A percentile compares a stretch with the other conserved stretches of the same genome.
Conservation (phyloP, 2,888 invertebrate genomes). For the Lithodes maja region DNA sequence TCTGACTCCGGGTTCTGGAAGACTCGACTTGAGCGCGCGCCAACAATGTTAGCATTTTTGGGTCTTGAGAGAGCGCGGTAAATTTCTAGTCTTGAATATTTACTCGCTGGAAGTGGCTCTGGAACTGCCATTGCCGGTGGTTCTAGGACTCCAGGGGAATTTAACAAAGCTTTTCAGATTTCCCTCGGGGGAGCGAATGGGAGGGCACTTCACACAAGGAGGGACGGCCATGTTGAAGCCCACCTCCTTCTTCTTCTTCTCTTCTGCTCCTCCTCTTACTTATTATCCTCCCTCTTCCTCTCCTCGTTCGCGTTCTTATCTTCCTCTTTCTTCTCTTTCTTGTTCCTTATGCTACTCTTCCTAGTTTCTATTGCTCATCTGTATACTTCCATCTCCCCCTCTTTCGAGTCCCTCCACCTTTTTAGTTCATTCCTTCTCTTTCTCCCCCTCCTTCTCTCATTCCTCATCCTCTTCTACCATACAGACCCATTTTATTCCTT, state of each 20-base stretch:
- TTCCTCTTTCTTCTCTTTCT: rapidly evolving
- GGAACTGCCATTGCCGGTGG: constrained; percentile 65
- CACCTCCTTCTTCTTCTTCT: too few species aligned
- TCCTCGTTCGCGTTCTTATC: rapidly evolving
- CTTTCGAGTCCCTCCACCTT: neutral
- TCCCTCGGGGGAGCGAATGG: constrained; percentile 51
- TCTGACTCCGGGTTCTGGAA: constrained; percentile 16
- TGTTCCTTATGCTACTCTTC: rapidly evolving
- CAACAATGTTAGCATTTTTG: constrained; percentile 67
- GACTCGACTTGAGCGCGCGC: constrained; percentile 62
- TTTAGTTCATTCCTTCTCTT: rapidly evolving
- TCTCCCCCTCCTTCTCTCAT: rapidly evolving
- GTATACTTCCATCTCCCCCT: rapidly evolving
- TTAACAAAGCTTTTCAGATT: constrained; percentile 67
- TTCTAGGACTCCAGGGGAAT: constrained; percentile 64
- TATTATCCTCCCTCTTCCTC: neutral
- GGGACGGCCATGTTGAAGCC: too few species aligned
- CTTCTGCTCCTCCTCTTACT: neutral
- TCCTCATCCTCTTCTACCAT: rapidly evolving
- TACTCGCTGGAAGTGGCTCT: constrained; percentile 65
- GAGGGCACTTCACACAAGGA: too few species aligned
- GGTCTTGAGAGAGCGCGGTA: constrained; percentile 64
- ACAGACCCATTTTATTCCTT: too few species aligned
- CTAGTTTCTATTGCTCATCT: rapidly evolving
- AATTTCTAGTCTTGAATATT: constrained; percentile 66